Evolutionary conservation across 1,140 invertebrate genomes (phyloP), one percentile per base, ranked within the genome.

Genomic region (Neodiprion lecontei): DNA sequence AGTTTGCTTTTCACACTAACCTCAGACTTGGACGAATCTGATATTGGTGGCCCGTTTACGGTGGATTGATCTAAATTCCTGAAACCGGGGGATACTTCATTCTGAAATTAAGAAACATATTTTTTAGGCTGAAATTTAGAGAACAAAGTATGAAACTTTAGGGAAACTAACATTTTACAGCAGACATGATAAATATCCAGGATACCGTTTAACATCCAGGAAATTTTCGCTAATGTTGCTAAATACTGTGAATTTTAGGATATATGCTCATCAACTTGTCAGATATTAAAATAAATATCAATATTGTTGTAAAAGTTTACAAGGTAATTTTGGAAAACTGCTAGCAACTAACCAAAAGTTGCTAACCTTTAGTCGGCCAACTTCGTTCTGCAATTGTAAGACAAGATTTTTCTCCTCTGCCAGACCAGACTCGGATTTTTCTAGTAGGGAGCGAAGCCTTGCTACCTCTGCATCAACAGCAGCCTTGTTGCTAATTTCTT

Each of bases 1-100:
- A 40, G 28, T 40, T 40, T 40, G 28, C 28, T 40, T 40, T 40
- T 40, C 28, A 75, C 82, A 85, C 85, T 79, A 77, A 86, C 85
- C 85, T 85, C 82, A 50, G 82, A 81, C 76, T 83, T 81, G 72
- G 80, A 76, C 73, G 82, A 79, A 75, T 85, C 83, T 40, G 82
- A 81, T 72, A 77, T 75, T 50, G 81, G 80, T 61, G 85, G 84
- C 28, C 85, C 85, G 70, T 85, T 85, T 50, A 80, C 53, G 61
- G 82, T 79, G 73, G 79, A 81, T 69, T 83, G 83, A 67, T 85
- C 85, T 28, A 81, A 80, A 74, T 78, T 85, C 78, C 79, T 81
- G 75, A 80, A 83, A 72, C 77, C 81, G 70, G 79, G 84, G 61
- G 79, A 77, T 74, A 76, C 75, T 76, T 81, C 83, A 72, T 69